Evolutionary conservation across 1,140 invertebrate genomes (phyloP), one percentile per base, ranked within the genome.

Genomic region (Vanessa atalanta): DNA sequence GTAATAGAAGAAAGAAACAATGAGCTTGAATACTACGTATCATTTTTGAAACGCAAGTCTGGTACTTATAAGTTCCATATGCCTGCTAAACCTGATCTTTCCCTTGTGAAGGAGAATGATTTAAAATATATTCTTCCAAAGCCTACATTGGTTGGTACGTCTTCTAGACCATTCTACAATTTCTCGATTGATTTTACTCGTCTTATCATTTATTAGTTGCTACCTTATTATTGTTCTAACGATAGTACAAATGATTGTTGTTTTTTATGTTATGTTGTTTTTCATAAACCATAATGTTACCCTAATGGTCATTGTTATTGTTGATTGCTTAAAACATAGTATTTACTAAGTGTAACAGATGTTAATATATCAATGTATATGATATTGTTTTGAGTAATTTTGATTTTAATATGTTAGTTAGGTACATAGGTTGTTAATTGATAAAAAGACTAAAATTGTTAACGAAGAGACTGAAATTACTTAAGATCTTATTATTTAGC

Each of bases 1-100:
- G 43, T 78, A 61, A 60, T 75, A 51, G 65, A 78, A 63, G 76
- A 75, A 70, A 68, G 76, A 75, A 78, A 78, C 53, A 37, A 63
- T 60, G 65, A 72, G n/a, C 47, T 75, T 16, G 72, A 78, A 70
- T 72, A 66, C 51, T 75, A 75, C 48, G 60, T 78, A 60, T 60
- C 57, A 65, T 78, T 72, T 70, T 72, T 78, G 69, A 76, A 61
- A 70, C 68, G 55, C 55, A 76, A 71, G 50, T 37, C 74, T 61
- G 72, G 60, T n/a, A 72, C 65, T 64, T 65, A 65, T 47, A 71
- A 72, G 16, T 72, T 75, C 48, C 47, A 43, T 60, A 63, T 78
- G 70, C 76, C 76, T 47, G 43, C 31, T 72, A 65, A 70, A 23
- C 76, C 73, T 51, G 73, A 78, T 66, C 65, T 78, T 60, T 72